Evolutionary conservation across 1,140 invertebrate species (phyloP).

Genomic region (Amphibalanus amphitrite): DNA sequence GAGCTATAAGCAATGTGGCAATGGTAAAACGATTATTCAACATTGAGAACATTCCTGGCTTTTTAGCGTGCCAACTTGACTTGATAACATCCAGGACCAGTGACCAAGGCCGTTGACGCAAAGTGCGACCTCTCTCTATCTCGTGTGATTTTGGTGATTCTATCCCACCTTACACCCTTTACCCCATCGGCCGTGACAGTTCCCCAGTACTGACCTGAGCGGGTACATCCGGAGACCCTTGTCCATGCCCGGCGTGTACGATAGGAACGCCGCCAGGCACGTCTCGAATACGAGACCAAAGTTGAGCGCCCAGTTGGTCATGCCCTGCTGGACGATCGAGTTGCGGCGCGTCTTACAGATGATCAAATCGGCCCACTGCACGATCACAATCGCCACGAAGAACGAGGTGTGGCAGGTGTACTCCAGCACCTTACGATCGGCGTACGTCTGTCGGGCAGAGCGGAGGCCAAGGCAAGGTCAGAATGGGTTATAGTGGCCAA

Average conservation of each 20-base stretch:
- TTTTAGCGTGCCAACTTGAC: too few relatives aligned
- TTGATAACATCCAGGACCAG: too few relatives aligned
- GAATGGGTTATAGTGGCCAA: too few relatives aligned
- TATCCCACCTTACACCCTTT: too few relatives aligned
- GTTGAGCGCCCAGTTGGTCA: slow-evolving; percentile 57
- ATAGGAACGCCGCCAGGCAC: slow-evolving; percentile 42
- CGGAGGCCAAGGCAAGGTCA: too few relatives aligned
- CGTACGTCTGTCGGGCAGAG: slow-evolving; percentile 34
- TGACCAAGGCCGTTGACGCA: too few relatives aligned
- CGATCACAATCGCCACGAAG: slow-evolving; percentile 46
- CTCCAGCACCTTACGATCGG: slow-evolving; percentile 41
- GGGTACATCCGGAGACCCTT: slow-evolving; percentile 39
- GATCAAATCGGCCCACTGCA: slow-evolving; percentile 51
- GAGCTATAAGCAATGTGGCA: too few relatives aligned
- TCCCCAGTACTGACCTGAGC: slow-evolving; percentile 33
- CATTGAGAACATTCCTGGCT: too few relatives aligned
- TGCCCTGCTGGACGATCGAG: slow-evolving; percentile 44
- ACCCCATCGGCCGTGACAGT: too few relatives aligned
- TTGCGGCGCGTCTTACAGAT: slow-evolving; percentile 47
- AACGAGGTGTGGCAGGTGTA: slow-evolving; percentile 49
- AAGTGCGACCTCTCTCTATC: too few relatives aligned
- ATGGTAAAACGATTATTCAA: too few relatives aligned
- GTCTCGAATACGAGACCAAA: slow-evolving; percentile 58
- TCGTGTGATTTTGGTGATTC: too few relatives aligned
- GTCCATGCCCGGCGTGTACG: slow-evolving; percentile 52